Conservation (phyloP, 2,888 invertebrate genomes). For the Caenorhabditis drosophilae region DNA sequence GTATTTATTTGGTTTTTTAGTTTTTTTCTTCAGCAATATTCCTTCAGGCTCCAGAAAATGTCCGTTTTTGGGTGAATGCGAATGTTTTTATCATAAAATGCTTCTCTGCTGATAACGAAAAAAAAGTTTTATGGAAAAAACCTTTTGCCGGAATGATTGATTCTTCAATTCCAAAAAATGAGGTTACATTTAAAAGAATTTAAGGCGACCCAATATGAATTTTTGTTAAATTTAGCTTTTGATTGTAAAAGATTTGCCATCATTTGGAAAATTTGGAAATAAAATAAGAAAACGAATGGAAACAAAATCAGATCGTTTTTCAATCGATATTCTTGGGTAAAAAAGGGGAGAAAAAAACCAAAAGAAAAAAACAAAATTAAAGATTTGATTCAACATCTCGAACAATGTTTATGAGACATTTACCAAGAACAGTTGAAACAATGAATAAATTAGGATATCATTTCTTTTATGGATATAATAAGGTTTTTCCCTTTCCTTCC, state of each 20-base stretch:
- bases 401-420: slow-evolving; percentile 59
- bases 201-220: no score
- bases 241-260: no score
- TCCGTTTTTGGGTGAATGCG: slow-evolving; percentile 41
- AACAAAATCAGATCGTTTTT: slow-evolving; percentile 18
- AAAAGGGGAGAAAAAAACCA: no score
- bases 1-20: no score
- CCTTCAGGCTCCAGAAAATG: slow-evolving; percentile 31
- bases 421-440: slow-evolving; percentile 72
- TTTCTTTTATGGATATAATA: slow-evolving; percentile 86
- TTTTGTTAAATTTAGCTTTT: no score
- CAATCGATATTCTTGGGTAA: slow-evolving; percentile 46
- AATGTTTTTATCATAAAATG: slow-evolving; percentile 43
- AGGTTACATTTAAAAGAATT: no score
- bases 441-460: slow-evolving; percentile 77
- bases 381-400: slow-evolving; percentile 52
- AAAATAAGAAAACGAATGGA: slow-evolving; percentile 5
- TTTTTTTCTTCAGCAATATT: no score
- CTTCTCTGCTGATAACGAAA: slow-evolving; percentile 13
- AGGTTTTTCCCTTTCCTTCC: no score
- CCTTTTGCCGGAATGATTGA: slow-evolving; percentile 45
- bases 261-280: no score
- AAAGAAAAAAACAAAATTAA: no score
- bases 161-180: slow-evolving; percentile 21
- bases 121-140: slow-evolving; percentile 27